Evolutionary conservation across 2,113 vertebrate genomes (phyloP), one percentile per base, ranked within the genome.

Genomic region (Sisor rabdophorus): DNA sequence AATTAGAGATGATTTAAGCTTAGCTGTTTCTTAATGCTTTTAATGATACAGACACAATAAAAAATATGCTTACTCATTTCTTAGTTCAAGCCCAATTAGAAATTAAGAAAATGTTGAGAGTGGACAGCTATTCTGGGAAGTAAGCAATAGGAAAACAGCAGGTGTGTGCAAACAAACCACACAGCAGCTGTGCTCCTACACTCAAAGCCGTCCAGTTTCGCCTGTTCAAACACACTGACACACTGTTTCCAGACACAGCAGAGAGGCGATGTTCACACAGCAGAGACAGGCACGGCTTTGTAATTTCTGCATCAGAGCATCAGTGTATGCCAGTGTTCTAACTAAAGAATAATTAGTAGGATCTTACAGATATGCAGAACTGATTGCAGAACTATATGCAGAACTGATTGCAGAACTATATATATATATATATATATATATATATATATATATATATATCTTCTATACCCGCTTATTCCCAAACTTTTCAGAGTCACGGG

Each of bases 191-290:
- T 54, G 32, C 17, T 55, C 32, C 47, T 55, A 22, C 3, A 30
- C 53, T 58, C 55, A 22, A 36, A 17, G 4, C 32, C 22, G 2
- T 20, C 30, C 48, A 40, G 26, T 30, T 36, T 36, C 3, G 32
- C 26, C 74, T 76, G 52, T 76, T 47, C 63, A 67, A 76, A 63
- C 47, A 71, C 67, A 64, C 50, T 52, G 59, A 28, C 59, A 53
- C 56, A 76, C 54, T 54, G 56, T 32, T 53, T 52, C 71, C 24
- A 76, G 59, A 60, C 71, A 79, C 76, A 80, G 76, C 85, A 81
- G 83, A 80, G 69, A 44, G 72, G 75, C 3, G 17, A 54, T 65
- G 56, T 55, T 12, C 53, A 68, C 52, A 50, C 74, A 76, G 12
- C 19, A 17, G 20, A 32, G 48, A 30, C 30, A 17, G 30, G 19